Base-by-base conservation (phyloP, 2,888 invertebrate genomes). In the Bombyx huttoni region DNA sequence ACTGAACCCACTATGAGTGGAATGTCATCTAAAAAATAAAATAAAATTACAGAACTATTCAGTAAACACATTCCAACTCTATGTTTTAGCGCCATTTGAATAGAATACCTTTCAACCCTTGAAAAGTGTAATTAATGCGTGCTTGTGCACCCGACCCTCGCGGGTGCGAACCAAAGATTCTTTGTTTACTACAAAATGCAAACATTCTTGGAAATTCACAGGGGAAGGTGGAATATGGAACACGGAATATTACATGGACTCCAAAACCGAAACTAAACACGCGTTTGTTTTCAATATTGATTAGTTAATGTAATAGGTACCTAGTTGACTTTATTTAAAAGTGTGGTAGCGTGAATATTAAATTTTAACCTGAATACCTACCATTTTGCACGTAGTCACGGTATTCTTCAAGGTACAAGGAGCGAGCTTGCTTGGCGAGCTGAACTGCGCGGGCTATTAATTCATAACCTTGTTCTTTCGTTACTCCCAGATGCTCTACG, bases 1-100 rank as follows among this genome's bases (percentile, higher is more conserved):
- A 98, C 93, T 0, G 97, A 96, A 0, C 96, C 98, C 24, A 95
- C 96, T 49, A 98, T 90, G 61, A 93, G 72, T 10, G 95, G 87
- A 53, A 64, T 58, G 59, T 74, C 70, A 63, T 81, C 87, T 83
- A 61, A 51, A 56, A 51, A 50, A 53, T 56, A 47, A 54, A 24
- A 24, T 24, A 24, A 24, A 24, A 24, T 24, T 24, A n/a, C n/a
- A n/a, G n/a, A n/a, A n/a, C n/a, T n/a, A 24, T 24, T 24, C 24
- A 24, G 24, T 5, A 24, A 24, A 24, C 24, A 24, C 24, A 12
- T 40, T 53, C 51, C 54, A 51, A 49, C 60, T 54, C 63, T 60
- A 57, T 63, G 61, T 63, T 67, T 56, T 63, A 62, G 62, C 63
- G 63, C 59, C 61, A 62, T 64, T 62, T 63, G 60, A 63, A 61